These are phyloP conservation scores for Onychomys torridus DNA, from an alignment of 2,797 vertebrate species.

Conservation along the genomic window DNA sequence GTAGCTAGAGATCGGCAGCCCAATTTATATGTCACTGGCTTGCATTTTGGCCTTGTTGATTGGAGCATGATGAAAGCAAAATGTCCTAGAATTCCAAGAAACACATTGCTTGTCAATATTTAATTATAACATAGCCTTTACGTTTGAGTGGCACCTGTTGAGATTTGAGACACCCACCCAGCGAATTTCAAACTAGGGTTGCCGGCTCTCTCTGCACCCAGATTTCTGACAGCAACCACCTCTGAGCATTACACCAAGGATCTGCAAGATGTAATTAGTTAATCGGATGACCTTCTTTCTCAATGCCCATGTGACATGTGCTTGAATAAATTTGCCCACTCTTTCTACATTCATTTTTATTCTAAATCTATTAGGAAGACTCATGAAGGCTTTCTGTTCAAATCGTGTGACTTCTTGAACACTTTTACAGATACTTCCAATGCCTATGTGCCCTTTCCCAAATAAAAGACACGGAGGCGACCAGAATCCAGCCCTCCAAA, in stretches of 20 bases:
- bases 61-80: neutral
- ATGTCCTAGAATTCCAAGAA: conserved; percentile 62
- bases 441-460: neutral
- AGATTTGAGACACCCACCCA: conserved; percentile 40
- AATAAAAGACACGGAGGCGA: conserved; percentile 7
- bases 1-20: neutral
- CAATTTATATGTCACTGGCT: conserved; percentile 22
- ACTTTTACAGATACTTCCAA: conserved; percentile 39
- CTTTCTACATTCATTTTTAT: conserved; percentile 46
- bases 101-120: conserved; percentile 48
- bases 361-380: conserved; percentile 52
- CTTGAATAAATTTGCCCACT: conserved; percentile 68
- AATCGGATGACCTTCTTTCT: conserved; percentile 70
- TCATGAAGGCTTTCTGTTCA: neutral
- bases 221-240: conserved; percentile 56
- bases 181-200: conserved; percentile 41
- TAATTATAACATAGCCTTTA: conserved; percentile 21
- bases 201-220: conserved; percentile 17
- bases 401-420: conserved; percentile 19
- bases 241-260: conserved; percentile 43
- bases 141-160: neutral
- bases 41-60: conserved; percentile 43
- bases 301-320: conserved; percentile 59
- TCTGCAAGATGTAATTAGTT: conserved; percentile 61
- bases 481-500: neutral